A percentile compares a stretch with the other conserved stretches of the same genome.
Evolutionary conservation across 2,888 invertebrate species (phyloP).

Genomic region (Phorcus lineatus): DNA sequence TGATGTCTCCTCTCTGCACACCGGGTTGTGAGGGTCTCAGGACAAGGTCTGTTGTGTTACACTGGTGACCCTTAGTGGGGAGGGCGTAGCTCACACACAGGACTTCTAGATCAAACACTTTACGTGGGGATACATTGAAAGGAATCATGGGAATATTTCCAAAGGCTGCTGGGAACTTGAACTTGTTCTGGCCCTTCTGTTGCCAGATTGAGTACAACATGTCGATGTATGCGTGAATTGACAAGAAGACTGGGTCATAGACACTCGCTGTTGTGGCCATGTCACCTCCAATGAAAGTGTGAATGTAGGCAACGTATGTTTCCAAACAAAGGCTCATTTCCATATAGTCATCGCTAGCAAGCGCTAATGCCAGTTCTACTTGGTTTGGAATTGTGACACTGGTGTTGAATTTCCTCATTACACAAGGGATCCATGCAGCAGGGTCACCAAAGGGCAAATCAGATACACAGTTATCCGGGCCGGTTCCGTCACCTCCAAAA

Average conservation of each 20-base stretch:
- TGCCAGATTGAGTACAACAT: constrained; percentile 71
- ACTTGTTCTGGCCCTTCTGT: constrained; percentile 59
- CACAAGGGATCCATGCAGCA: constrained; percentile 68
- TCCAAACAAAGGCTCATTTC: constrained; percentile 68
- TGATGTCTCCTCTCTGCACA: constrained; percentile 48
- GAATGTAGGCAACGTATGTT: constrained; percentile 63
- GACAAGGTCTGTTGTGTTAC: constrained; percentile 47
- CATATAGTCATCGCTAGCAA: constrained; percentile 62
- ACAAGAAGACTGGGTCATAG: constrained; percentile 68
- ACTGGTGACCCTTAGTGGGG: constrained; percentile 60
- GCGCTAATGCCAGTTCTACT: constrained; percentile 61
- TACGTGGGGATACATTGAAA: constrained; percentile 63
- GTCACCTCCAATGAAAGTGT: constrained; percentile 68
- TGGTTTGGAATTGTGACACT: constrained; percentile 64
- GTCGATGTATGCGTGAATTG: constrained; percentile 66
- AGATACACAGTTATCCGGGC: constrained; percentile 59
- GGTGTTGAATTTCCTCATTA: constrained; percentile 66
- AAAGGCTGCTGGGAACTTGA: constrained; percentile 64
- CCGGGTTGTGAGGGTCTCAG: constrained; percentile 3
- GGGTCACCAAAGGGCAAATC: constrained; percentile 71
- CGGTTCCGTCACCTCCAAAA: constrained; percentile 70
- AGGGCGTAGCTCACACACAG: constrained; percentile 64
- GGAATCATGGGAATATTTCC: constrained; percentile 69
- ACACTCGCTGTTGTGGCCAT: constrained; percentile 64
- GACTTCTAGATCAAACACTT: constrained; percentile 60